These are phyloP conservation scores for Drosophila watanabei DNA, from an alignment of 1,140 invertebrate genomes.

Conservation along the genomic window DNA sequence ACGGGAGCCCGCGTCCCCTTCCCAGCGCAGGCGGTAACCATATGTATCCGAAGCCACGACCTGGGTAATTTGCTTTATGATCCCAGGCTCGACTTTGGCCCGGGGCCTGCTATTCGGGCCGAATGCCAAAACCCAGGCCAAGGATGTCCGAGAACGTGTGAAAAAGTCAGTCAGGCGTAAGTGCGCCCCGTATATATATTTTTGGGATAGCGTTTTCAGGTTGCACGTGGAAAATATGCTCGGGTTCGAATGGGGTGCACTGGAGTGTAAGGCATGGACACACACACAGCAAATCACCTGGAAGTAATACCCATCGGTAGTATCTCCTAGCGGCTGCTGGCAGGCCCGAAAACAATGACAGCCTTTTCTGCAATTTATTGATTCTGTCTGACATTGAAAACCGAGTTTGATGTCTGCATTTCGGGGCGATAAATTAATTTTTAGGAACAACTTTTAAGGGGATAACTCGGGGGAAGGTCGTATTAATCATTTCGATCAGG, in stretches of 20 bases:
- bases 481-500: too few relatives aligned
- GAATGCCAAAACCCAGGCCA: slow-evolving; percentile 24
- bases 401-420: slow-evolving; percentile 55
- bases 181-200: slow-evolving; percentile 55
- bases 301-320: slow-evolving; percentile 71
- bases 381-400: slow-evolving; percentile 81
- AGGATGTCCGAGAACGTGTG: slow-evolving; percentile 69
- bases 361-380: slow-evolving; percentile 69
- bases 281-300: slow-evolving; percentile 77
- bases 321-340: slow-evolving; percentile 16
- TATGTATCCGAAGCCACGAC: slow-evolving; percentile 53
- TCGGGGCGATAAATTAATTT: slow-evolving; percentile 19
- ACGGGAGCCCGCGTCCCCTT: background rate
- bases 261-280: slow-evolving; percentile 77
- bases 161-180: slow-evolving; percentile 80
- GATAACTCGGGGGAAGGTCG: background rate
- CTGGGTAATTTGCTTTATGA: slow-evolving; percentile 79
- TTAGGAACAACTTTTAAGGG: background rate
- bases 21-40: slow-evolving; percentile 5
- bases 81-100: slow-evolving; percentile 42
- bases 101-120: slow-evolving; percentile 22
- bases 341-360: slow-evolving; percentile 44
- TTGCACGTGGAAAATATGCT: slow-evolving; percentile 62
- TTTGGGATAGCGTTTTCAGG: slow-evolving; percentile 35
- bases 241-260: slow-evolving; percentile 47